Evolutionary conservation across 2,797 vertebrate genomes (phyloP).

Genomic region (Chrysocyon brachyurus): DNA sequence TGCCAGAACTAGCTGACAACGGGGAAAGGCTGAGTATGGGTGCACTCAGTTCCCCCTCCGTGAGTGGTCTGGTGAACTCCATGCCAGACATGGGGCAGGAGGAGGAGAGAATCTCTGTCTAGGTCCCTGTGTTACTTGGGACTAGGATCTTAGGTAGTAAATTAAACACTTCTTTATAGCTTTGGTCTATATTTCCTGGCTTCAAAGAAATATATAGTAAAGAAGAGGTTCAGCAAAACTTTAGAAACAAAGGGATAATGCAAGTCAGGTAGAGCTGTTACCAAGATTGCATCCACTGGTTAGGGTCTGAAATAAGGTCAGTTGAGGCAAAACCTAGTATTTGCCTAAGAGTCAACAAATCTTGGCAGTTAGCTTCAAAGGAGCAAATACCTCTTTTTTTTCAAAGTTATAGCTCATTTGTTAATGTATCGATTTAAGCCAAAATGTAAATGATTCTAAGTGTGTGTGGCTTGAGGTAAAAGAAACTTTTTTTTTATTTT

Average conservation of each 20-base stretch:
- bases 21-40: neutral
- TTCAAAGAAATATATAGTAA: neutral
- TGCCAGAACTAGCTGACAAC: neutral
- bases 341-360: slow-evolving; percentile 52
- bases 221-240: neutral
- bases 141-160: neutral
- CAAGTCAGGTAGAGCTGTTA: neutral
- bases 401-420: slow-evolving; percentile 66
- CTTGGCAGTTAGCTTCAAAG: slow-evolving; percentile 49
- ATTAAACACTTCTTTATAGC: neutral
- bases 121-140: neutral
- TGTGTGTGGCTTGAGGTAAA: neutral
- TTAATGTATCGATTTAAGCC: slow-evolving; percentile 61
- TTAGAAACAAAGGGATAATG: neutral
- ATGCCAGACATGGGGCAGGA: rapidly evolving
- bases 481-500: slow-evolving; percentile 51
- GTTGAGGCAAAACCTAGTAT: slow-evolving; percentile 26
- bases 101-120: neutral
- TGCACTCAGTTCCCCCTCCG: neutral
- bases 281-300: neutral
- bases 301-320: slow-evolving; percentile 26
- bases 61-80: neutral
- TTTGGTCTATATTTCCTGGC: neutral
- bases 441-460: slow-evolving; percentile 60
- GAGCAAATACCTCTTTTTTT: slow-evolving; percentile 35